A percentile compares a stretch with the other conserved stretches of the same genome.
Evolutionary conservation across 1,140 invertebrate genomes (phyloP).

Genomic region (Drosophila parvula): DNA sequence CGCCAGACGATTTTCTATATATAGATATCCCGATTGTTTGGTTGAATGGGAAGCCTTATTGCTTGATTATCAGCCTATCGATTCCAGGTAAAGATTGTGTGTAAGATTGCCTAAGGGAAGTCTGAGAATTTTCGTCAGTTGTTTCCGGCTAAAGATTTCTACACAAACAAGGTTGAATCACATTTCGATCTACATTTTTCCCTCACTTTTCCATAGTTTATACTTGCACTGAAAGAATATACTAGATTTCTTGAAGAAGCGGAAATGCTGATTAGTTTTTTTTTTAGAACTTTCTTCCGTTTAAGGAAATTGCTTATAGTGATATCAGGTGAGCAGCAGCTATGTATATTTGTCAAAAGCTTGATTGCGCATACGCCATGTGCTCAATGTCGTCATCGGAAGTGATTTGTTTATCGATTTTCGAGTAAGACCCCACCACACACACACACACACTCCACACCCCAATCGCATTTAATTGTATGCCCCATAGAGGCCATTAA

Average conservation of each 20-base stretch:
- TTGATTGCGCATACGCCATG: slow-evolving; percentile 69
- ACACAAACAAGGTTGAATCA: slow-evolving; percentile 6
- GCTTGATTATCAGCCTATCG: background rate
- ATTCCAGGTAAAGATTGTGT: slow-evolving; percentile 6
- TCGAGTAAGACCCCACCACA: background rate
- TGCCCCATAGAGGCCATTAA: background rate
- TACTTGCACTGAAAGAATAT: too few species aligned
- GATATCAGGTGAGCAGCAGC: slow-evolving; percentile 1
- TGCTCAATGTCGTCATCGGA: slow-evolving; percentile 70
- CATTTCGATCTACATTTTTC: background rate
- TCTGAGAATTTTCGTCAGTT: background rate
- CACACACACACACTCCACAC: background rate
- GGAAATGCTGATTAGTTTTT: background rate
- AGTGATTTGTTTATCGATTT: slow-evolving; percentile 69
- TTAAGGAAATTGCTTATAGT: slow-evolving; percentile 2
- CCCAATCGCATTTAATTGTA: slow-evolving; percentile 11
- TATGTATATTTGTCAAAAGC: background rate
- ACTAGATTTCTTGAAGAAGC: background rate
- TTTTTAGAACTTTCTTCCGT: background rate
- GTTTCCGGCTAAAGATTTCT: background rate
- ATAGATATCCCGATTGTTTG: background rate
- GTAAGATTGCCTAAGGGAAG: background rate
- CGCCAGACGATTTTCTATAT: slow-evolving; percentile 2
- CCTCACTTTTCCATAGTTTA: too few species aligned
- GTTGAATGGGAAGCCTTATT: too few species aligned